Evolutionary conservation across 2,113 vertebrate genomes (phyloP).

Genomic region (Trinectes maculatus): DNA sequence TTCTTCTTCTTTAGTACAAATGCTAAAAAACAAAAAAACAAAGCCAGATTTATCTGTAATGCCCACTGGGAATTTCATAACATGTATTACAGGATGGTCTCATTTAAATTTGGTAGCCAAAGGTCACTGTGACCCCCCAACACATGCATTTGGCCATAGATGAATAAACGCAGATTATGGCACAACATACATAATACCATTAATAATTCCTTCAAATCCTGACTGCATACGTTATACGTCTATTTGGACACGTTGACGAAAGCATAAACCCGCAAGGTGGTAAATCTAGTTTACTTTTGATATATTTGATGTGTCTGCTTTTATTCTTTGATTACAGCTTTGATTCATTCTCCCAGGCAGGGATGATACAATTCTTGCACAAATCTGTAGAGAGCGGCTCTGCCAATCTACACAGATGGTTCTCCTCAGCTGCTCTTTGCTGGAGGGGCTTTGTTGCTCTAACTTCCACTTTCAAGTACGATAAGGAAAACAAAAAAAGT

Average conservation of each 20-base stretch:
- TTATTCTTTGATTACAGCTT: slow-evolving; percentile 4
- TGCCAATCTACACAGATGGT: slow-evolving; percentile 1
- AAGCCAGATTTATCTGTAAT: too few species aligned
- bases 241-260: not conserved
- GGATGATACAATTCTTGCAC: slow-evolving; percentile 8
- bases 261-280: not conserved
- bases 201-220: not conserved
- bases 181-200: not conserved
- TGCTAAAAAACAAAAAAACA: not conserved
- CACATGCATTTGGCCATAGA: not conserved
- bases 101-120: too few species aligned
- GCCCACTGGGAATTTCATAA: not conserved
- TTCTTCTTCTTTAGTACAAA: too few species aligned
- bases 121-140: not conserved
- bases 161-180: not conserved
- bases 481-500: not conserved
- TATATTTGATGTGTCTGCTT: not conserved
- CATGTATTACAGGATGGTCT: too few species aligned
- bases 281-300: not conserved
- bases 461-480: not conserved
- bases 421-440: not conserved
- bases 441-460: not conserved
- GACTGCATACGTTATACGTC: not conserved
- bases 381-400: slow-evolving; percentile 2
- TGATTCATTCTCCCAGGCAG: not conserved